Evolutionary conservation across 1,140 invertebrate genomes (phyloP).

Genomic region (Leptoteleia sp.): DNA sequence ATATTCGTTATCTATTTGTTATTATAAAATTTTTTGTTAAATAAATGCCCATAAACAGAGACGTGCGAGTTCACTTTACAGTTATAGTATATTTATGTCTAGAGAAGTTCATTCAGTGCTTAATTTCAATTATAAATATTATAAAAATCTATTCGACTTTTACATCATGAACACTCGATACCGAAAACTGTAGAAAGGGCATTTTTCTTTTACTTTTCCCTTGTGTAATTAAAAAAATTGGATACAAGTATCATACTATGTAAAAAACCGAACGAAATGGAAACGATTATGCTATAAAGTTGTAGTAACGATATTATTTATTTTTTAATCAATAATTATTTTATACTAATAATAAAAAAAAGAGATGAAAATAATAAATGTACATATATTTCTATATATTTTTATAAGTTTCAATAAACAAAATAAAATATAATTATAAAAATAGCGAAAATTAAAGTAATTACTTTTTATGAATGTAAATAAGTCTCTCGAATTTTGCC

Average conservation of each 20-base stretch:
- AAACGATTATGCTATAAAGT: no score
- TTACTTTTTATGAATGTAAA: no score
- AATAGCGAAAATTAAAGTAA: no score
- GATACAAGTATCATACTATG: neutral
- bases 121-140: constrained; percentile 15
- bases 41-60: neutral
- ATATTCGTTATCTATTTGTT: neutral
- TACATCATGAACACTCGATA: neutral
- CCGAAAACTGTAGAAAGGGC: neutral
- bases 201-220: neutral
- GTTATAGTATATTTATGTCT: constrained; percentile 8
- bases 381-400: no score
- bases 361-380: no score
- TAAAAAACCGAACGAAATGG: no score
- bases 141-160: constrained; percentile 16
- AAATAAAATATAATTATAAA: no score
- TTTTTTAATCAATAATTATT: no score
- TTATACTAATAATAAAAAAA: no score
- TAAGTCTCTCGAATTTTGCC: no score
- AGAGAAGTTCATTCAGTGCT: constrained; percentile 6
- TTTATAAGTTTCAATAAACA: no score
- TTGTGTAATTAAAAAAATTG: constrained; percentile 10
- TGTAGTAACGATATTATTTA: no score
- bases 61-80: constrained; percentile 11
- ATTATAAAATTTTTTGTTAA: neutral